A percentile compares a stretch with the other conserved stretches of the same genome.
These are phyloP conservation scores for Punctoribates punctum DNA, from an alignment of 2,888 invertebrate species.

Conservation along the genomic window DNA sequence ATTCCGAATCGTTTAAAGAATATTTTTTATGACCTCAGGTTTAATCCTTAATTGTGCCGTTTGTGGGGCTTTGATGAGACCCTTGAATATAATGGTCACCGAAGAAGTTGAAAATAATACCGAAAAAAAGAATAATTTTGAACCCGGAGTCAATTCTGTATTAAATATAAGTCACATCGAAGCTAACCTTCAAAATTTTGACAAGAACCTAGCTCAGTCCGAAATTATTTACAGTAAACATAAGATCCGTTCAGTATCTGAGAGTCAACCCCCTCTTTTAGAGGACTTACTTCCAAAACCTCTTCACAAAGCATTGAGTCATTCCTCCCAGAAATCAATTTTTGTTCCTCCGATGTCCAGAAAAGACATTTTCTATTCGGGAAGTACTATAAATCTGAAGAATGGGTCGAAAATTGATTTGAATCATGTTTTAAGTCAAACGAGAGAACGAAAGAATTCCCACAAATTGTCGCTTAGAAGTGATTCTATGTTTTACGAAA, in stretches of 20 bases:
- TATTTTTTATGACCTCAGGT: too few species aligned
- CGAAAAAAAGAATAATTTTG: background rate
- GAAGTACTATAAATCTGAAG: slow-evolving; percentile 78
- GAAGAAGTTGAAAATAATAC: background rate
- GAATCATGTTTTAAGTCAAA: background rate
- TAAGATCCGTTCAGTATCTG: slow-evolving; percentile 14
- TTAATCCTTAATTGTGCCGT: slow-evolving; percentile 49
- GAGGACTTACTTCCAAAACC: background rate
- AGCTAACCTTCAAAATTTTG: background rate
- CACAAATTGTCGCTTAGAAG: slow-evolving; percentile 19
- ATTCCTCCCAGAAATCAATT: slow-evolving; percentile 35
- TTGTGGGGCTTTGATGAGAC: slow-evolving; percentile 57
- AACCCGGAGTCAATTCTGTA: slow-evolving; percentile 6
- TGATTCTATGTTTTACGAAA: background rate
- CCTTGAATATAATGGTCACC: slow-evolving; percentile 51
- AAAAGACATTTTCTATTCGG: slow-evolving; percentile 96
- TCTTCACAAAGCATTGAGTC: background rate
- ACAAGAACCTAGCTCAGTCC: background rate
- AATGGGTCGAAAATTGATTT: background rate
- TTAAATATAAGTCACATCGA: background rate
- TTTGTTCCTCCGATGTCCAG: slow-evolving; percentile 78
- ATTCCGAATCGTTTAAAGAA: too few species aligned
- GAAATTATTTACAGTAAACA: background rate
- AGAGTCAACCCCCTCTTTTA: background rate
- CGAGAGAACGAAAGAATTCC: background rate